Percentiles rank a stretch among this genome's conserved stretches.
Evolutionary conservation across 1,140 invertebrate species (phyloP).

Genomic region (Ceratitis capitata): DNA sequence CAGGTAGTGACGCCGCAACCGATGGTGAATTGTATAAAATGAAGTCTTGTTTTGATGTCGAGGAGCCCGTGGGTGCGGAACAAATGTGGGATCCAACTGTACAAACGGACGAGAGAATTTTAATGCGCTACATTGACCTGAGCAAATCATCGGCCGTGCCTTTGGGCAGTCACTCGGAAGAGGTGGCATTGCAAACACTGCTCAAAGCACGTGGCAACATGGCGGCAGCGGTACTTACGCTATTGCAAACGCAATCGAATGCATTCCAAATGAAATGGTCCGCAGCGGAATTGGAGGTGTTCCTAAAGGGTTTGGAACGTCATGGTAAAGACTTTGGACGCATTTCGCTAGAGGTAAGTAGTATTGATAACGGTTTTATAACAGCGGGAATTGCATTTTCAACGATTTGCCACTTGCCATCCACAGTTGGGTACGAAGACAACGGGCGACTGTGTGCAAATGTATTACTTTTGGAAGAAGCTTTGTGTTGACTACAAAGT

Average conservation of each 20-base stretch:
- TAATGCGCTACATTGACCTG: conserved; percentile 81
- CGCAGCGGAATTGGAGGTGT: conserved; percentile 85
- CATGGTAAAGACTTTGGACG: conserved; percentile 94
- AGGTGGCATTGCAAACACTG: conserved; percentile 91
- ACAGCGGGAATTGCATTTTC: not conserved
- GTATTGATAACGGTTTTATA: not conserved
- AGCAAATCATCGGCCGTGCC: conserved; percentile 91
- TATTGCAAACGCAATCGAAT: conserved; percentile 77
- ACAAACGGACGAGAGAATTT: conserved; percentile 58
- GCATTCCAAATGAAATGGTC: conserved; percentile 87
- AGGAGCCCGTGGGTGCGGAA: conserved; percentile 71
- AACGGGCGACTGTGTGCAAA: conserved; percentile 94
- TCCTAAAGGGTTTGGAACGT: conserved; percentile 87
- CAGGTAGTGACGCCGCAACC: conserved; percentile 20
- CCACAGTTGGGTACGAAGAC: conserved; percentile 85
- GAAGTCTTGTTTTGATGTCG: conserved; percentile 40
- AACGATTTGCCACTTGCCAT: not conserved
- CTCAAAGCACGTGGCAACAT: conserved; percentile 88
- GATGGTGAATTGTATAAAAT: conserved; percentile 52
- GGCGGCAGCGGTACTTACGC: conserved; percentile 84
- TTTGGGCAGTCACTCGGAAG: conserved; percentile 91
- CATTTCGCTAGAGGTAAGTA: conserved; percentile 85
- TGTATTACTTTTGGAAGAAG: conserved; percentile 99
- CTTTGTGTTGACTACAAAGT: conserved; percentile 83
- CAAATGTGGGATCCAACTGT: conserved; percentile 88